Percentiles rank a stretch among this genome's conserved stretches.
Evolutionary conservation across 2,113 vertebrate genomes (phyloP).

Genomic region (Oreocharis arfaki): DNA sequence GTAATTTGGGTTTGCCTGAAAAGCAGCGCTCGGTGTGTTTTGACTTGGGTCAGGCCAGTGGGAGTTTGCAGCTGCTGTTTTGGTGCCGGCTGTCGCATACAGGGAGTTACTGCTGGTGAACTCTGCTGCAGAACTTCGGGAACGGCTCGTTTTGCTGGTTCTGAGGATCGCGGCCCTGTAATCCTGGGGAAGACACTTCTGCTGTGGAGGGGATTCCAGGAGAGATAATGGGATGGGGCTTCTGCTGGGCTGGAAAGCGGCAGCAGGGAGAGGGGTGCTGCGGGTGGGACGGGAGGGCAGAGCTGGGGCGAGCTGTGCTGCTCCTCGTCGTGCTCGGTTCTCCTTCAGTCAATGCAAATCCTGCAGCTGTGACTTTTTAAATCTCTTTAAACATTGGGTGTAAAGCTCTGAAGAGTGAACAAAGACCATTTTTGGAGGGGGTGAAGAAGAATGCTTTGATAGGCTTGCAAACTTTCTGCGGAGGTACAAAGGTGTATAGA

Average conservation of each 20-base stretch:
- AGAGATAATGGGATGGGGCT: rapidly evolving
- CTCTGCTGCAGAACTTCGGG: background rate
- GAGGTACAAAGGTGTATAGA: background rate
- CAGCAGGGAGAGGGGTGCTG: background rate
- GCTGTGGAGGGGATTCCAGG: background rate
- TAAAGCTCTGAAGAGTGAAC: background rate
- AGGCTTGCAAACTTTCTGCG: background rate
- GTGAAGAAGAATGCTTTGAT: background rate
- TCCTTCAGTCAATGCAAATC: background rate
- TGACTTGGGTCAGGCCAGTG: background rate
- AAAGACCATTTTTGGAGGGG: rapidly evolving
- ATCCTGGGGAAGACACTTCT: background rate
- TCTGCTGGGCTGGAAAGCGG: background rate
- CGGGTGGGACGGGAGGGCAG: rapidly evolving
- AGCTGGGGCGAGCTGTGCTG: background rate
- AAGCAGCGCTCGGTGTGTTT: background rate
- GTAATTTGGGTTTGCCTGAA: conserved; percentile 47
- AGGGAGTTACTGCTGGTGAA: background rate
- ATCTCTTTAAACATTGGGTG: background rate
- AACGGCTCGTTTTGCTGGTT: background rate
- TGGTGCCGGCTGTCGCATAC: background rate
- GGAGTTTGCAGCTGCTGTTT: conserved; percentile 34
- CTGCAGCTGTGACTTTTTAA: background rate
- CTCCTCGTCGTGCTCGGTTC: rapidly evolving
- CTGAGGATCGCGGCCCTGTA: background rate